These are phyloP conservation scores for Probosciger aterrimus DNA, from an alignment of 2,113 vertebrate genomes.

Conservation along the genomic window DNA sequence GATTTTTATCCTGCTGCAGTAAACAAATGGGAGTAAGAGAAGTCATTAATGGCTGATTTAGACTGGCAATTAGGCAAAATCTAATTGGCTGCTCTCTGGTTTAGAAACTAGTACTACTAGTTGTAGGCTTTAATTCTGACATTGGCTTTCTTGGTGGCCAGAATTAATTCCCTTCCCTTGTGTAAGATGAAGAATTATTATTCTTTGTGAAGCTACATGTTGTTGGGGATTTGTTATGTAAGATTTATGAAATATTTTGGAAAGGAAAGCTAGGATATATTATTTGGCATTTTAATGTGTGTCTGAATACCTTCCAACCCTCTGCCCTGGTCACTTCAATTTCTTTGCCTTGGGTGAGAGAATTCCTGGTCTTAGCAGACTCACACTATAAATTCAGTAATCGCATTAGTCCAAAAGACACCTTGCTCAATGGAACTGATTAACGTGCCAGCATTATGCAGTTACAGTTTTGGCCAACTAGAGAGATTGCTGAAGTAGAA, in stretches of 20 bases:
- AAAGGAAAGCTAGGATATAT: neutral
- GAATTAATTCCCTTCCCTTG: neutral
- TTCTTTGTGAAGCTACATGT: neutral
- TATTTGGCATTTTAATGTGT: neutral
- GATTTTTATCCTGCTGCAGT: slow-evolving; percentile 14
- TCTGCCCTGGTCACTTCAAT: neutral
- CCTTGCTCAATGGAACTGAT: neutral
- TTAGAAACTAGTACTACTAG: neutral
- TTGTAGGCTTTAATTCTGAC: neutral
- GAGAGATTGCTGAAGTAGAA: neutral
- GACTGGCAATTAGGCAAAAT: slow-evolving; percentile 22
- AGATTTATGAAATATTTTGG: neutral
- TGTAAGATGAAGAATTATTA: neutral
- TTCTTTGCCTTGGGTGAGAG: neutral
- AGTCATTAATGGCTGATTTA: slow-evolving; percentile 39
- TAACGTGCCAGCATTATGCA: neutral
- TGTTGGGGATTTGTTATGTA: neutral
- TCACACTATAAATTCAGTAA: neutral
- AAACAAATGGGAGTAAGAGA: slow-evolving; percentile 13
- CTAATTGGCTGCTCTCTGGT: neutral
- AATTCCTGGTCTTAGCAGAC: neutral
- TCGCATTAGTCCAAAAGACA: neutral
- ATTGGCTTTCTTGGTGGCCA: neutral
- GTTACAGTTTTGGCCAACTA: neutral
- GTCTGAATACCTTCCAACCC: neutral